A percentile compares a stretch with the other conserved stretches of the same genome.
These are phyloP conservation scores for Lepisosteus osseus DNA, from an alignment of 2,113 vertebrate species.

Conservation along the genomic window DNA sequence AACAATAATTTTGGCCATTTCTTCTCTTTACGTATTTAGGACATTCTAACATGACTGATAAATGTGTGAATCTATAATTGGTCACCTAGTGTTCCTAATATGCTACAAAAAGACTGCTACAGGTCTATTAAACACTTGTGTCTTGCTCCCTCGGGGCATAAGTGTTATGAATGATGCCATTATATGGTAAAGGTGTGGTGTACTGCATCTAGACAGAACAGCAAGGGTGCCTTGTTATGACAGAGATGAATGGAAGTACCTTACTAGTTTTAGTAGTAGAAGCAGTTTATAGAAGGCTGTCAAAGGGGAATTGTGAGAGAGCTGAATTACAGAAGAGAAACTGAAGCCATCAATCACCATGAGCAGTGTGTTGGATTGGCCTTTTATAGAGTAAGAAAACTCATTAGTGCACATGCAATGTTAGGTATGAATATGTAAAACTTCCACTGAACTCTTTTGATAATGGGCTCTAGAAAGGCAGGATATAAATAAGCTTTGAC, in stretches of 20 bases:
- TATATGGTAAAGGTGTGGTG: conserved; percentile 31
- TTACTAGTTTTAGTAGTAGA: conserved; percentile 61
- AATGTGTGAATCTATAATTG: too few species aligned
- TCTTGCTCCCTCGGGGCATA: background rate
- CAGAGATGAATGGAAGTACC: conserved; percentile 69
- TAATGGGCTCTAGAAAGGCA: background rate
- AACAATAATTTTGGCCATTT: too few species aligned
- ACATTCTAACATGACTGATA: too few species aligned
- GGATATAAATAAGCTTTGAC: too few species aligned
- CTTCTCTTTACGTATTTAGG: too few species aligned
- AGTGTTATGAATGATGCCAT: conserved; percentile 13
- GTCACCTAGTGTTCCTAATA: background rate
- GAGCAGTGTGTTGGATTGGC: conserved; percentile 49
- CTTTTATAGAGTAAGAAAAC: conserved; percentile 38
- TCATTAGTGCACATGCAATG: conserved; percentile 54
- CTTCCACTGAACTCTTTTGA: conserved; percentile 24
- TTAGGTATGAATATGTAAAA: conserved; percentile 30
- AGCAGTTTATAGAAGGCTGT: conserved; percentile 69
- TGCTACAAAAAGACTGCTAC: background rate
- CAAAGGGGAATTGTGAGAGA: conserved; percentile 54
- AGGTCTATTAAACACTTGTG: background rate
- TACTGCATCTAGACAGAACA: background rate
- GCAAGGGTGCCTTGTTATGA: conserved; percentile 30
- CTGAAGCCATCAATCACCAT: conserved; percentile 65
- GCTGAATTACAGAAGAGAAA: conserved; percentile 63